These are phyloP conservation scores for Drosophila gaucha DNA, from an alignment of 2,888 invertebrate species.

Conservation along the genomic window DNA sequence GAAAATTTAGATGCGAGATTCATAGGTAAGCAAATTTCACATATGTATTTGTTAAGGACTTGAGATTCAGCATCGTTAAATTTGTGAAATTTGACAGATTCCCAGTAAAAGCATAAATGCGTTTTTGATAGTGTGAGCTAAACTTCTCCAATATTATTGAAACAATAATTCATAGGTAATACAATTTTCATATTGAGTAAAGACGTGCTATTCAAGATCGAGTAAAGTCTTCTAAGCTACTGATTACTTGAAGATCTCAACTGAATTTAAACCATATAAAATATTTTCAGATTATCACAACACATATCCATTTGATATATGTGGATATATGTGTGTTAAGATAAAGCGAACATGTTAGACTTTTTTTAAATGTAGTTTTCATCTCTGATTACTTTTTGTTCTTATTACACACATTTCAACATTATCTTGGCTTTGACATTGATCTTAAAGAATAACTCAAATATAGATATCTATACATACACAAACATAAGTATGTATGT, in stretches of 20 bases:
- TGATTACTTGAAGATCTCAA: no score
- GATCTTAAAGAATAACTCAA: slow-evolving; percentile 29
- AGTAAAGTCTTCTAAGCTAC: no score
- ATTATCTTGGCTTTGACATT: slow-evolving; percentile 28
- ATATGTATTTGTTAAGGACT: background rate
- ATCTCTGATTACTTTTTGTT: background rate
- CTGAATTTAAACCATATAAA: no score
- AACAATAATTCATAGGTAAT: no score
- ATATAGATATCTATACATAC: background rate
- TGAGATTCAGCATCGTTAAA: no score
- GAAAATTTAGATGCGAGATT: slow-evolving; percentile 23
- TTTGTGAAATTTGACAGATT: no score
- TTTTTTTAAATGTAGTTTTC: background rate
- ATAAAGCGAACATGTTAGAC: background rate
- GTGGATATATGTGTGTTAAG: background rate
- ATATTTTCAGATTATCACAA: background rate
- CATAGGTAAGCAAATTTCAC: slow-evolving; percentile 8
- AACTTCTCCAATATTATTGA: no score
- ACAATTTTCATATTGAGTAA: no score
- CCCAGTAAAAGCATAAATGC: no score
- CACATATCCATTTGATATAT: no score
- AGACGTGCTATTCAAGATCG: no score
- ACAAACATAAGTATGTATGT: background rate
- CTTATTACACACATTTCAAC: background rate
- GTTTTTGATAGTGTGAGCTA: no score